Conservation (phyloP, 2,797 vertebrate genomes). For the Hoplostethus mediterraneus region DNA sequence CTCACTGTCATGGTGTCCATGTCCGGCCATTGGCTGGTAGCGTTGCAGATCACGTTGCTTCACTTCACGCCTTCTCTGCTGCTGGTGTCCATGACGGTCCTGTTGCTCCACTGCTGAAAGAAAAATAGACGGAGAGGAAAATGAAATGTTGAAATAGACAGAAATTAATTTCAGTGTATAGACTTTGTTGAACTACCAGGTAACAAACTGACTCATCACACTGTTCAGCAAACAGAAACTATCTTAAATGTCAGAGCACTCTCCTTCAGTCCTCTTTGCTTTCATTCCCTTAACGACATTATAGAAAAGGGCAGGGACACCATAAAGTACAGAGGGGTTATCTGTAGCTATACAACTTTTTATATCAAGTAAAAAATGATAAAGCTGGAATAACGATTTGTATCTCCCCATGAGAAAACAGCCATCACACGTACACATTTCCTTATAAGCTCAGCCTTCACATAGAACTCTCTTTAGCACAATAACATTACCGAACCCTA, state of each 20-base stretch:
- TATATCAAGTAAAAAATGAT: not conserved
- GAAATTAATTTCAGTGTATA: not conserved
- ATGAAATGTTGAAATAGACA: not conserved
- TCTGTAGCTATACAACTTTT: not conserved
- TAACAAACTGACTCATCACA: not conserved
- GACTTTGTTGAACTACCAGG: not conserved
- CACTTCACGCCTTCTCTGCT: slow-evolving; percentile 74
- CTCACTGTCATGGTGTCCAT: slow-evolving; percentile 74
- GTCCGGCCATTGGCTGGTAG: slow-evolving; percentile 80
- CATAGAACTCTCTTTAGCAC: no score
- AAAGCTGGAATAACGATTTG: not conserved
- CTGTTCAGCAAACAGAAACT: not conserved
- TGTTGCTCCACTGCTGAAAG: slow-evolving; percentile 63
- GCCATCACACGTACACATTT: not conserved
- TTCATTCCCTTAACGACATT: not conserved
- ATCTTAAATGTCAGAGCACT: not conserved
- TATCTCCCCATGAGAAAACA: not conserved
- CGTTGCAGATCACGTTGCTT: slow-evolving; percentile 86
- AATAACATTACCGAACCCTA: no score
- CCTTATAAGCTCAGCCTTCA: not conserved
- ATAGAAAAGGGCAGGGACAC: not conserved
- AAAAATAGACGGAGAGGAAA: not conserved
- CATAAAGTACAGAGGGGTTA: not conserved
- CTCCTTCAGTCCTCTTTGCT: not conserved
- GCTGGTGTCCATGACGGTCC: slow-evolving; percentile 72